A percentile compares a stretch with the other conserved stretches of the same genome.
phyloP scores from a whole-genome alignment of 1,140 invertebrate genomes.

The Stegodyphus mimosarum region DNA sequence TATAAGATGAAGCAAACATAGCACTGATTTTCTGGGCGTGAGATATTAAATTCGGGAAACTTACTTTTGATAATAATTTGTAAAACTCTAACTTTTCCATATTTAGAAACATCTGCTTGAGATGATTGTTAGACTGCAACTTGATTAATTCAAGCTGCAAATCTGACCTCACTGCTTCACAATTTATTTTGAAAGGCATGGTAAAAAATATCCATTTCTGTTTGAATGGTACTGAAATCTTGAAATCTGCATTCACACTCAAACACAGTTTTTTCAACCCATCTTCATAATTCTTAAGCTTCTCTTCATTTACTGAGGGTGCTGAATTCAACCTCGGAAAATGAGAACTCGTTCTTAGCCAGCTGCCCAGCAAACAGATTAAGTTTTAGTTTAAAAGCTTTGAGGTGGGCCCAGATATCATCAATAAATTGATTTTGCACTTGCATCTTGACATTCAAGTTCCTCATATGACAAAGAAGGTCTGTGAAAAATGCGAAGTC shows the following conservation, averaged over 20 bases:
- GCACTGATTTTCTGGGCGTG: no score
- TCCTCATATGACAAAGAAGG: constrained; percentile 11
- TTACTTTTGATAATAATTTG: constrained; percentile 6
- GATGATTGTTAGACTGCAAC: constrained; percentile 18
- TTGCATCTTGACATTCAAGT: constrained; percentile 14
- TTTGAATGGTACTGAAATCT: constrained; percentile 25
- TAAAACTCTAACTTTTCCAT: neutral
- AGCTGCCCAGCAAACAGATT: constrained; percentile 31
- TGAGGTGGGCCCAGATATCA: constrained; percentile 18
- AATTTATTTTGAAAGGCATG: constrained; percentile 18
- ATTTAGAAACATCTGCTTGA: constrained; percentile 19
- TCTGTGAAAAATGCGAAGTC: constrained; percentile 10
- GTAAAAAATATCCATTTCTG: constrained; percentile 29
- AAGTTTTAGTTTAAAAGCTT: constrained; percentile 27
- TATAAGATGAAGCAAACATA: no score
- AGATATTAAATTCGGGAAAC: no score
- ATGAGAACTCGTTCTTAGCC: constrained; percentile 26
- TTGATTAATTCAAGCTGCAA: constrained; percentile 15
- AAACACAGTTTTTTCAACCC: constrained; percentile 18
- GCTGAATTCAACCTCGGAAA: constrained; percentile 20
- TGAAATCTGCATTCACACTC: neutral
- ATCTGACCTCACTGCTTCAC: no score
- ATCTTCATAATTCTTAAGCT: constrained; percentile 24
- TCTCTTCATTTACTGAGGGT: constrained; percentile 27
- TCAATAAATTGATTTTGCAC: constrained; percentile 19